Conservation (phyloP, 1,140 invertebrate genomes). For the Bombus turneri region DNA sequence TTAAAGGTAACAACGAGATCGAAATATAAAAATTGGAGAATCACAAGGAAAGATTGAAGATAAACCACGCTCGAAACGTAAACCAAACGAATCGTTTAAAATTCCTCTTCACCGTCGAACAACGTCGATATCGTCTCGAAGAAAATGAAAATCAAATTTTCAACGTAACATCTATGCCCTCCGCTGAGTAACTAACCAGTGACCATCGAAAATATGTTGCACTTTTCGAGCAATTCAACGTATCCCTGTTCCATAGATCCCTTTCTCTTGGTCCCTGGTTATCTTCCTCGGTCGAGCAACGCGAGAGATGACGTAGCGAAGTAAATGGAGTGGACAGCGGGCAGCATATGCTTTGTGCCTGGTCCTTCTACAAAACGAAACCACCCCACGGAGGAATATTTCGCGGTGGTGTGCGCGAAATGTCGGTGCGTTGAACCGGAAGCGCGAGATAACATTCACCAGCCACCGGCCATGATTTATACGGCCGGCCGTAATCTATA, state of each 20-base stretch:
- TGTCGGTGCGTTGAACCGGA: slow-evolving; percentile 78
- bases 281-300: slow-evolving; percentile 56
- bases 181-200: not conserved
- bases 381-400: slow-evolving; percentile 65
- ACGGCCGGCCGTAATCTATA: slow-evolving; percentile 75
- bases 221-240: not conserved
- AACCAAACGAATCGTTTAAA: too few relatives aligned
- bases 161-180: not conserved
- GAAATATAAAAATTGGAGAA: too few relatives aligned
- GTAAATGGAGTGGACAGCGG: slow-evolving; percentile 83
- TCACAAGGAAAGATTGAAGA: accelerated
- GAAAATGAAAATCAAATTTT: not conserved
- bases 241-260: slow-evolving; percentile 12
- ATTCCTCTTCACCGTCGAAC: not conserved
- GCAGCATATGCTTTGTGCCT: slow-evolving; percentile 80
- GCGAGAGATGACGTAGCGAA: slow-evolving; percentile 71
- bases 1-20: too few relatives aligned
- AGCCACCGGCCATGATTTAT: slow-evolving; percentile 77
- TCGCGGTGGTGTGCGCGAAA: slow-evolving; percentile 66
- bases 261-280: slow-evolving; percentile 33
- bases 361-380: slow-evolving; percentile 58
- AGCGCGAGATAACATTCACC: slow-evolving; percentile 82
- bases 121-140: not conserved
- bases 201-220: not conserved
- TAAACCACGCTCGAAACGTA: too few relatives aligned